phyloP scores from a whole-genome alignment of 1,140 invertebrate genomes.

The Condylostylus longicornis region DNA sequence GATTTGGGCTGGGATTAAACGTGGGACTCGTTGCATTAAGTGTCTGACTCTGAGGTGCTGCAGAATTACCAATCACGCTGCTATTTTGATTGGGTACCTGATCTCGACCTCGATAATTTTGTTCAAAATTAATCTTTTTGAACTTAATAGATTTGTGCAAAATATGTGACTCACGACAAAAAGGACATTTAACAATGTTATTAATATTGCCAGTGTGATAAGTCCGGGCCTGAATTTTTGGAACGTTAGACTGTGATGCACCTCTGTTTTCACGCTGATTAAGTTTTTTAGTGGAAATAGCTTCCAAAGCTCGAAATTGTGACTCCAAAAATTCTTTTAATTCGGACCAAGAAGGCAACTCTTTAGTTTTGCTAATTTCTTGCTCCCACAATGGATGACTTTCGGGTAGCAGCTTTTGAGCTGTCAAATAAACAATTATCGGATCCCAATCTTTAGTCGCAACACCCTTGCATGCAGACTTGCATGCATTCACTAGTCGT shows the following conservation, averaged over 20 bases:
- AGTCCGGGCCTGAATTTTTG: neutral
- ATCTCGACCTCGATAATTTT: neutral
- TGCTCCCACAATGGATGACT: neutral
- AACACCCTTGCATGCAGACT: neutral
- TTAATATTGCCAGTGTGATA: neutral
- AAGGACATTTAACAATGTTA: neutral
- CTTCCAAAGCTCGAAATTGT: neutral
- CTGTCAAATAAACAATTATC: neutral
- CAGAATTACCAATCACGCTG: neutral
- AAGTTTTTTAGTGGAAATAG: neutral
- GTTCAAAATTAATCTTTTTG: neutral
- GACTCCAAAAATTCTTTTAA: neutral
- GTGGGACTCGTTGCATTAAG: too few relatives aligned
- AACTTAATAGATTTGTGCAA: neutral
- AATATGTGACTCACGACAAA: neutral
- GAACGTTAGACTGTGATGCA: too few relatives aligned
- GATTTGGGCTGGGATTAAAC: neutral
- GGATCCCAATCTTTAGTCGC: neutral
- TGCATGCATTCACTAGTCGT: neutral
- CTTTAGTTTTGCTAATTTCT: neutral
- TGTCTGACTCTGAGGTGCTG: too few relatives aligned
- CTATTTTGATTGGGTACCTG: neutral
- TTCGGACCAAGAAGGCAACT: neutral
- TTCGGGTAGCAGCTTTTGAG: neutral
- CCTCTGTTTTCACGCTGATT: neutral